These are phyloP conservation scores for Sebastes hubbsi DNA, from an alignment of 2,797 vertebrate genomes.

Conservation along the genomic window DNA sequence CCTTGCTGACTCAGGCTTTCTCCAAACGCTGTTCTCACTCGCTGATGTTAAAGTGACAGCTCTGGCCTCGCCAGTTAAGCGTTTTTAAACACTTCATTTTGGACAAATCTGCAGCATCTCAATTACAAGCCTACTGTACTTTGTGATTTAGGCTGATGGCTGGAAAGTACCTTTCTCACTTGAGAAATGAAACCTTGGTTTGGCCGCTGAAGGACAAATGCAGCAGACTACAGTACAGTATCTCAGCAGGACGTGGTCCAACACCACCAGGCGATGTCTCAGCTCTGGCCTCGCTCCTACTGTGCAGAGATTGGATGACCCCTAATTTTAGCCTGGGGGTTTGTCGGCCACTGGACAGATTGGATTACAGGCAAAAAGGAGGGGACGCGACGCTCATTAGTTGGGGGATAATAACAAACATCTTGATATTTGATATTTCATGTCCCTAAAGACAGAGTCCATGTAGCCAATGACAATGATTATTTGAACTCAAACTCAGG, in stretches of 20 bases:
- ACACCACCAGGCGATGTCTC: slow-evolving; percentile 1
- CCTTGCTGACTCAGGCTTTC: background rate
- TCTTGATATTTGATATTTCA: background rate
- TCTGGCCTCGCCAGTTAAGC: background rate
- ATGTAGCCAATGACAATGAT: background rate
- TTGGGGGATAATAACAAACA: background rate
- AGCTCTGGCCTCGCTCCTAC: slow-evolving; percentile 4
- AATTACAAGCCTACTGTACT: background rate
- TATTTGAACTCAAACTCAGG: background rate
- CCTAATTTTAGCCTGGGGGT: slow-evolving; percentile 68
- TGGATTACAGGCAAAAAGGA: slow-evolving; percentile 51
- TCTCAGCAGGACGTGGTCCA: slow-evolving; percentile 3
- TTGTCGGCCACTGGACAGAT: slow-evolving; percentile 36
- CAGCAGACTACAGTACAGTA: slow-evolving; percentile 8
- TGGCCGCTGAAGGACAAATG: background rate
- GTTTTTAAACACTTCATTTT: background rate
- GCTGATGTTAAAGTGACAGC: background rate
- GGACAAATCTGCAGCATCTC: background rate
- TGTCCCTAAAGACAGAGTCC: background rate
- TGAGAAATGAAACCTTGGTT: slow-evolving; percentile 18
- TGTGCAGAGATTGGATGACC: slow-evolving; percentile 57
- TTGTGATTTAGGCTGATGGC: background rate
- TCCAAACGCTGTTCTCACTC: background rate
- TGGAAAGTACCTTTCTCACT: slow-evolving; percentile 13
- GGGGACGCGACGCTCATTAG: background rate